These are phyloP conservation scores for Pseudomyrmex flavicornis DNA, from an alignment of 1,140 invertebrate species.

Conservation along the genomic window DNA sequence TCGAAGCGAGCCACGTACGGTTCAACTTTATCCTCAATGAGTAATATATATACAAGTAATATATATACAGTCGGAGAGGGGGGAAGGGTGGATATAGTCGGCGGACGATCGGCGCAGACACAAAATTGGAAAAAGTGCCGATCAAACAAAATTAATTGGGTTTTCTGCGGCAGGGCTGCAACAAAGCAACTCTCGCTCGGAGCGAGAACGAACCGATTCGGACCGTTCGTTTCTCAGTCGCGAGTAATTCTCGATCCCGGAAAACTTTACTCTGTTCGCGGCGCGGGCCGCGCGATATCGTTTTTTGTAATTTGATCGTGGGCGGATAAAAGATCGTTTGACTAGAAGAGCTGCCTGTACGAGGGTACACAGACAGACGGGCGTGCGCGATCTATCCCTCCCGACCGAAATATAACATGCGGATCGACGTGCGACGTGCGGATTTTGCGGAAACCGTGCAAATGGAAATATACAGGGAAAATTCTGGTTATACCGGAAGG, in stretches of 20 bases:
- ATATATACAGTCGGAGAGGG: too few relatives aligned
- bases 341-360: slow-evolving; percentile 35
- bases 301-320: slow-evolving; percentile 55
- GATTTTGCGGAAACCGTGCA: slow-evolving; percentile 38
- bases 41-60: slow-evolving; percentile 1
- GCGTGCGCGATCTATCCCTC: neutral
- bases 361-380: slow-evolving; percentile 42
- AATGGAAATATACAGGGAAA: slow-evolving; percentile 50
- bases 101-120: neutral
- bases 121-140: slow-evolving; percentile 66
- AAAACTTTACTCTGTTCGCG: slow-evolving; percentile 9
- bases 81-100: neutral
- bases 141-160: slow-evolving; percentile 68
- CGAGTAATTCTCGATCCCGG: slow-evolving; percentile 38
- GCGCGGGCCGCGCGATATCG: slow-evolving; percentile 43
- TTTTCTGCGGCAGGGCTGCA: slow-evolving; percentile 49
- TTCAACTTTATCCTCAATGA: slow-evolving; percentile 51
- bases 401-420: too few relatives aligned
- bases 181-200: slow-evolving; percentile 63
- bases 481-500: slow-evolving; percentile 39
- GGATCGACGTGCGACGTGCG: slow-evolving; percentile 38
- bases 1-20: neutral
- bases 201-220: slow-evolving; percentile 30
- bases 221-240: slow-evolving; percentile 17
- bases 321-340: slow-evolving; percentile 55